Conservation (phyloP, 2,888 invertebrate species). For the Melolontha melolontha region DNA sequence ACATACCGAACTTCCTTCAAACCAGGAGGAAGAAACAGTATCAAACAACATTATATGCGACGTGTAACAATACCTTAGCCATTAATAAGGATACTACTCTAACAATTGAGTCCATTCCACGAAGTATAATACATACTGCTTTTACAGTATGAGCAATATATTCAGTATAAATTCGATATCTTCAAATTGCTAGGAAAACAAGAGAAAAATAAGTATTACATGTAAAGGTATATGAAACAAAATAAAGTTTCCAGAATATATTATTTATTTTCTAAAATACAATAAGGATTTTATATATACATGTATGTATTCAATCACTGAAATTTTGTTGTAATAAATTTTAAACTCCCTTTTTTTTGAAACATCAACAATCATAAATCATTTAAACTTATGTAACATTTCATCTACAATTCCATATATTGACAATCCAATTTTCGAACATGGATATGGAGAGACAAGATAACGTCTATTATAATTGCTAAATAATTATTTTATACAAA, state of each 20-base stretch:
- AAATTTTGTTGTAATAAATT: slow-evolving; percentile 17
- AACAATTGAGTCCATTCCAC: too few species aligned
- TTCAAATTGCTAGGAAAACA: too few species aligned
- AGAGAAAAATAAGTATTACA: too few species aligned
- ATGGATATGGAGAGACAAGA: too few species aligned
- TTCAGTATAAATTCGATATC: too few species aligned
- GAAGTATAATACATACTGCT: too few species aligned
- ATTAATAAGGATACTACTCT: too few species aligned
- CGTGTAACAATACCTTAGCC: too few species aligned
- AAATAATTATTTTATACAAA: background rate
- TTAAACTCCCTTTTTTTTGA: slow-evolving; percentile 1
- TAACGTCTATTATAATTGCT: background rate
- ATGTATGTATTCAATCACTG: slow-evolving; percentile 17
- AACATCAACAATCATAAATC: slow-evolving; percentile 34
- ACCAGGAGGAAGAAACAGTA: too few species aligned
- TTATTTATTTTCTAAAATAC: slow-evolving; percentile 30
- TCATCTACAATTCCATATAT: slow-evolving; percentile 33
- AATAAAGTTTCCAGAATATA: slow-evolving; percentile 19
- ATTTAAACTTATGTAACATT: slow-evolving; percentile 21
- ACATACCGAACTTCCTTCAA: too few species aligned
- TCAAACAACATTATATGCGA: too few species aligned
- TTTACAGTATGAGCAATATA: too few species aligned
- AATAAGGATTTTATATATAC: slow-evolving; percentile 28
- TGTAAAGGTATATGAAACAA: background rate
- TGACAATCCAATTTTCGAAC: background rate